phyloP scores from a whole-genome alignment of 2,888 invertebrate species.

The Pristionchus exspectatus region DNA sequence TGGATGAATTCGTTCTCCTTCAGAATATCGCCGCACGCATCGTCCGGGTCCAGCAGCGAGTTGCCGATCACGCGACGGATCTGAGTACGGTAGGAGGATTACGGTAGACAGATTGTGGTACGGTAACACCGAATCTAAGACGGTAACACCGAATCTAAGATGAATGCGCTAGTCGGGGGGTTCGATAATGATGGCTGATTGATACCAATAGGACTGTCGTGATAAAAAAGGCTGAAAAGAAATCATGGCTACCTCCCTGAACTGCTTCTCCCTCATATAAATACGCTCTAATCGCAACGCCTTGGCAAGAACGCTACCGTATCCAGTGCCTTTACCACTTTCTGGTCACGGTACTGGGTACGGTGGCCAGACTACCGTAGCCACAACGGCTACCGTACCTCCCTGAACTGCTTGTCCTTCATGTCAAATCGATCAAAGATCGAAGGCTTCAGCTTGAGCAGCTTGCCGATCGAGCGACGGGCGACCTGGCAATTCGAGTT shows the following conservation, averaged over 20 bases:
- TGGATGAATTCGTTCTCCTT: slow-evolving; percentile 84
- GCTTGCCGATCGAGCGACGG: slow-evolving; percentile 61
- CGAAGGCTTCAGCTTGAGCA: slow-evolving; percentile 63
- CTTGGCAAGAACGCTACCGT: too few species aligned
- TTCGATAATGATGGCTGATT: too few species aligned
- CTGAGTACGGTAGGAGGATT: slow-evolving; percentile 68
- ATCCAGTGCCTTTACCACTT: too few species aligned
- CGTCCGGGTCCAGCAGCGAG: slow-evolving; percentile 83
- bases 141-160: too few species aligned
- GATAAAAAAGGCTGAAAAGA: too few species aligned
- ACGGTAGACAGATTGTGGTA: neutral
- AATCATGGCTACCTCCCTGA: too few species aligned
- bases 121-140: too few species aligned
- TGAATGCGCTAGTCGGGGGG: too few species aligned
- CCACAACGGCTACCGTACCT: slow-evolving; percentile 42
- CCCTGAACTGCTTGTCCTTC: slow-evolving; percentile 47
- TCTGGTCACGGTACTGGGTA: too few species aligned
- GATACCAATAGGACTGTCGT: too few species aligned
- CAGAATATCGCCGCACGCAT: slow-evolving; percentile 82
- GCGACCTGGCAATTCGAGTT: slow-evolving; percentile 63
- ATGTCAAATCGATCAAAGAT: slow-evolving; percentile 51
- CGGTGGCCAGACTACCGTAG: neutral
- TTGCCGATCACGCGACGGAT: slow-evolving; percentile 83
- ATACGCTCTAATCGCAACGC: too few species aligned
- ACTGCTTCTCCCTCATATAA: too few species aligned